Conservation (phyloP, 2,888 invertebrate species). For the Myopa testacea region DNA sequence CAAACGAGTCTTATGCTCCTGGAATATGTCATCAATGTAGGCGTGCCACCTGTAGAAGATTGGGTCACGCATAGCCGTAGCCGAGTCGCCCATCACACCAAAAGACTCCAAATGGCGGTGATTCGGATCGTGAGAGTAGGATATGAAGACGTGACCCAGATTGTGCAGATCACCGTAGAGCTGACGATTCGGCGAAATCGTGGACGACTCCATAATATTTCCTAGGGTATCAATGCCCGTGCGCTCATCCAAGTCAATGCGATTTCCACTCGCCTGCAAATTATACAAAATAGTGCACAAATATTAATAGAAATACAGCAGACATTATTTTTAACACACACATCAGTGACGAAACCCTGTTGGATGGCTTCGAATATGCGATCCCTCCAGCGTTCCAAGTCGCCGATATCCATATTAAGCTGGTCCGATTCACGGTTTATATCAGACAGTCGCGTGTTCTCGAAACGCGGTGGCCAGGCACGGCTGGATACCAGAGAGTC, state of each 20-base stretch:
- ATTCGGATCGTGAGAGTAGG: constrained; percentile 85
- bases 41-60: constrained; percentile 89
- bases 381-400: constrained; percentile 81
- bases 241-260: constrained; percentile 73
- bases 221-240: constrained; percentile 83
- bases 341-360: constrained; percentile 72
- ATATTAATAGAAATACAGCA: not conserved
- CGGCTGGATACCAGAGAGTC: constrained; percentile 82
- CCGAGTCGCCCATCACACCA: constrained; percentile 85
- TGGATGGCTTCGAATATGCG: constrained; percentile 80
- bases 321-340: constrained; percentile 58
- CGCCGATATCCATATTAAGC: constrained; percentile 76
- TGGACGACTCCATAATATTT: constrained; percentile 81
- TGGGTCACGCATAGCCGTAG: constrained; percentile 89
- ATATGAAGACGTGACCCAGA: constrained; percentile 82
- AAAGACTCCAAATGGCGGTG: constrained; percentile 78
- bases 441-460: constrained; percentile 72
- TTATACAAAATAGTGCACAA: constrained; percentile 2
- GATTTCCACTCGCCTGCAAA: constrained; percentile 72
- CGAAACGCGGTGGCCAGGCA: constrained; percentile 80
- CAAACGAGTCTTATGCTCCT: constrained; percentile 78
- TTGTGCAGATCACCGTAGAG: constrained; percentile 87
- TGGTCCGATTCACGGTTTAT: constrained; percentile 77
- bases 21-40: constrained; percentile 82
- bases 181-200: constrained; percentile 76